Base-by-base conservation (phyloP, 92 coral and sea anemone species). In the Zoanthus gigantus region DNA sequence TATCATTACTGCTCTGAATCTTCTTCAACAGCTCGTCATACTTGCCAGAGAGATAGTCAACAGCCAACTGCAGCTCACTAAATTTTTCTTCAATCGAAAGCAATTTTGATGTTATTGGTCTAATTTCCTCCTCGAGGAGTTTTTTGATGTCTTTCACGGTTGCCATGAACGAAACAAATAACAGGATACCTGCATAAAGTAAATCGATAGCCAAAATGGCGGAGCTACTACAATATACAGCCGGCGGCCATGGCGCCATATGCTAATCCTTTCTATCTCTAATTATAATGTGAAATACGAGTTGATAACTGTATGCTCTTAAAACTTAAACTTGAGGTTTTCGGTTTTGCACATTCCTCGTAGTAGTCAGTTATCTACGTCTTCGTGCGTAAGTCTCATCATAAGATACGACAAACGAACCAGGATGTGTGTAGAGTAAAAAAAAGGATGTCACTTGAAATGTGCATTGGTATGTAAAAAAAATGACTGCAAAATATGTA, bases 351-450 rank as follows among this genome's bases (percentile, higher is more conserved):
- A 50, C 56, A 50, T 50, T 50, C 9, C 56, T 50, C 9, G 56
- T 50, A 50, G 56, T 84, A 50, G 56, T 3, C 8, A 7, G 56
- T 50, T 50, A 50, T 3, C 9, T 4, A 50, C 56, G 61, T 91
- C 90, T 18, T 87, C 87, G 58, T 91, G 94, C 0, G 91, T 91
- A 54, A 88, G 93, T 6, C 91, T 89, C 3, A 88, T 89, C 87
- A 88, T 88, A 1, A 91, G 83, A 83, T 83, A 91, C 1, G 91
- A 91, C 42, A 91, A 79, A 10, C 86, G 89, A 29, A 91, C 91
- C 89, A 88, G 23, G 9, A 15, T 75, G 3, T 18, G 28, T 50
- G 56, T 50, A 4, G 56, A 50, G 56, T 50, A 50, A 50, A 50
- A 50, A 50, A 50, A 50, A 50, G 56, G 56, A 50, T 50, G 56